Evolutionary conservation across 1,140 invertebrate species (phyloP).

Genomic region (Proales similis): DNA sequence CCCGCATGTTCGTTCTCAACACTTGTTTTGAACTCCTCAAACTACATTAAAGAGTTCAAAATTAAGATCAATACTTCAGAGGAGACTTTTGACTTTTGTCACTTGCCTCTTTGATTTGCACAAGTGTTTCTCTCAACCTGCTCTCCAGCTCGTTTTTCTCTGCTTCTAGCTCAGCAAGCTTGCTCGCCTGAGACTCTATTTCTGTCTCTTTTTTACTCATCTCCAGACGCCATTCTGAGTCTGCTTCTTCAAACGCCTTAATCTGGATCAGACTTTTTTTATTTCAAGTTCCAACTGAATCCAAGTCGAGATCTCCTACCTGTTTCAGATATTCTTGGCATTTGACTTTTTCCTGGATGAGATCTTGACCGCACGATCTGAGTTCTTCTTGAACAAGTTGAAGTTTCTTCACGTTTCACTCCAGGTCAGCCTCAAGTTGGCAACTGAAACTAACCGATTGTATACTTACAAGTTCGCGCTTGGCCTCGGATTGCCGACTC

Average conservation of each 20-base stretch:
- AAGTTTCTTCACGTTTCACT: constrained; percentile 8
- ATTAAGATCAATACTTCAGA: constrained; percentile 20
- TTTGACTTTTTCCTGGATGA: constrained; percentile 27
- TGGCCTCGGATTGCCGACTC: not conserved
- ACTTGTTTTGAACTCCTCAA: not conserved
- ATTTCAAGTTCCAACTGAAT: not conserved
- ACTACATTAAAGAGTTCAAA: not conserved
- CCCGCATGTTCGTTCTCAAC: too few relatives aligned
- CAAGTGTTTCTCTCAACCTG: not conserved
- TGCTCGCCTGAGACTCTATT: not conserved
- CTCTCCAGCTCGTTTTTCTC: not conserved
- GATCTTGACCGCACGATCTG: constrained; percentile 10
- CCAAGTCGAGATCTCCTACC: not conserved
- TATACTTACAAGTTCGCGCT: not conserved
- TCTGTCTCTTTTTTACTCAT: not conserved
- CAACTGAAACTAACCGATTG: not conserved
- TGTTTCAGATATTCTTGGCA: constrained; percentile 5
- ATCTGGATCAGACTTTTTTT: not conserved
- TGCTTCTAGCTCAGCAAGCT: not conserved
- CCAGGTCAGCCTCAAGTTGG: not conserved
- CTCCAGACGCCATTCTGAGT: not conserved
- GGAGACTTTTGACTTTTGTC: constrained; percentile 7
- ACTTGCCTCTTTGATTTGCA: not conserved
- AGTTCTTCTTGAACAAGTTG: constrained; percentile 19
- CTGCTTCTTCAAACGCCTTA: not conserved